A percentile compares a stretch with the other conserved stretches of the same genome.
Conservation (phyloP, 1,140 invertebrate species). For the Alviniconcha marisindica region DNA sequence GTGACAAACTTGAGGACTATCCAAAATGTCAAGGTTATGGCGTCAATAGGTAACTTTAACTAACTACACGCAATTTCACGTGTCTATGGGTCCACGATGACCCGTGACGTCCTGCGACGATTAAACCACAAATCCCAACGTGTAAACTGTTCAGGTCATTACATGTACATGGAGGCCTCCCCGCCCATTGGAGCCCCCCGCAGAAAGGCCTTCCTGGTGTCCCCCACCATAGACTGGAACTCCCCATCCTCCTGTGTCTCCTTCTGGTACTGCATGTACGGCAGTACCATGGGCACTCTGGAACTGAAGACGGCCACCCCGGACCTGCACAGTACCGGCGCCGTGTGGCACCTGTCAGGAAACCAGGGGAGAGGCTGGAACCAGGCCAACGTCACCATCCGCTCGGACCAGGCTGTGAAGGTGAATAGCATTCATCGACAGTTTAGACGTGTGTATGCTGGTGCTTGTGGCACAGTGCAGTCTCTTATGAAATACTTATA, state of each 20-base stretch:
- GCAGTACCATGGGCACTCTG: conserved; percentile 72
- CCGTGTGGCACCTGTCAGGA: background rate
- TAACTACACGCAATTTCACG: no score
- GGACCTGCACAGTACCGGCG: background rate
- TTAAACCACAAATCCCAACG: conserved; percentile 19
- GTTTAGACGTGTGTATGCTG: no score
- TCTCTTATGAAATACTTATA: no score
- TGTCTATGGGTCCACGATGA: no score
- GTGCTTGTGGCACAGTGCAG: no score
- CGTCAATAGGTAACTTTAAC: no score
- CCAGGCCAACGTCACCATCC: background rate
- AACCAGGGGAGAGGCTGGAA: background rate
- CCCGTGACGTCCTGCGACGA: no score
- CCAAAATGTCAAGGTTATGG: no score
- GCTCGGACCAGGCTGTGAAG: background rate
- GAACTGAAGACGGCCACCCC: conserved; percentile 43
- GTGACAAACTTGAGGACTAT: no score
- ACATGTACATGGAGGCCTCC: conserved; percentile 87
- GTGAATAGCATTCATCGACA: background rate
- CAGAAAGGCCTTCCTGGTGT: conserved; percentile 78
- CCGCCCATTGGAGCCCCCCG: conserved; percentile 78
- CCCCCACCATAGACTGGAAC: conserved; percentile 47
- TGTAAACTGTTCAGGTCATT: conserved; percentile 78
- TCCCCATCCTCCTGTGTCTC: conserved; percentile 54
- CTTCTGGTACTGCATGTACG: conserved; percentile 89